These are phyloP conservation scores for Stegostoma tigrinum DNA, from an alignment of 2,113 vertebrate species.

Conservation along the genomic window DNA sequence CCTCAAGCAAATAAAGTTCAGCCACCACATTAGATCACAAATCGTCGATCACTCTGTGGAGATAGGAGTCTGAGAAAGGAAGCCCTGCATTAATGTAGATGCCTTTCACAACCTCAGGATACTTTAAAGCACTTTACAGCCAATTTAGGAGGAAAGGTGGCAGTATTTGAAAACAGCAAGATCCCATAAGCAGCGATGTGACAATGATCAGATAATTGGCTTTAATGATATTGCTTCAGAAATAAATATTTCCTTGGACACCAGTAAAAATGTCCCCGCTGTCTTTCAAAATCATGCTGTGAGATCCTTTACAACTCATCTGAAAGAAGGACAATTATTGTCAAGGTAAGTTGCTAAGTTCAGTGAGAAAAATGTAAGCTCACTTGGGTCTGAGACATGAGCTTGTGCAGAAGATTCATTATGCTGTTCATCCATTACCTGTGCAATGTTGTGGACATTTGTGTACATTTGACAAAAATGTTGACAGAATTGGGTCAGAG, in stretches of 20 bases:
- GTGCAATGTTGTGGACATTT: background rate
- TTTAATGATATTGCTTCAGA: background rate
- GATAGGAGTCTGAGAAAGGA: background rate
- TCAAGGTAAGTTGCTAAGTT: too few relatives aligned
- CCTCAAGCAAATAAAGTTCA: slow-evolving; percentile 8
- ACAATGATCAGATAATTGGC: background rate
- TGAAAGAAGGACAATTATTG: background rate
- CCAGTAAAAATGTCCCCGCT: background rate
- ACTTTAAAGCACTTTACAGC: background rate
- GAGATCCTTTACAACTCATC: background rate
- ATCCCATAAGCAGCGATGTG: background rate
- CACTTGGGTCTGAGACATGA: background rate
- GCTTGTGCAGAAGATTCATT: background rate
- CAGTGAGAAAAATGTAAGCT: background rate
- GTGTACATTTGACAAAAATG: background rate
- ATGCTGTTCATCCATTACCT: background rate
- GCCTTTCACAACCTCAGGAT: background rate
- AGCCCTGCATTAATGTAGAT: background rate
- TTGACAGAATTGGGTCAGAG: background rate
- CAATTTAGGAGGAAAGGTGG: background rate
- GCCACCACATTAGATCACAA: background rate
- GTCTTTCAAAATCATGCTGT: background rate
- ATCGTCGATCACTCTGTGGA: background rate
- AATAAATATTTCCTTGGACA: background rate
- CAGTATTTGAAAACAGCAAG: background rate